phyloP scores from a whole-genome alignment of 2,797 vertebrate species.

The Lepus townsendii region DNA sequence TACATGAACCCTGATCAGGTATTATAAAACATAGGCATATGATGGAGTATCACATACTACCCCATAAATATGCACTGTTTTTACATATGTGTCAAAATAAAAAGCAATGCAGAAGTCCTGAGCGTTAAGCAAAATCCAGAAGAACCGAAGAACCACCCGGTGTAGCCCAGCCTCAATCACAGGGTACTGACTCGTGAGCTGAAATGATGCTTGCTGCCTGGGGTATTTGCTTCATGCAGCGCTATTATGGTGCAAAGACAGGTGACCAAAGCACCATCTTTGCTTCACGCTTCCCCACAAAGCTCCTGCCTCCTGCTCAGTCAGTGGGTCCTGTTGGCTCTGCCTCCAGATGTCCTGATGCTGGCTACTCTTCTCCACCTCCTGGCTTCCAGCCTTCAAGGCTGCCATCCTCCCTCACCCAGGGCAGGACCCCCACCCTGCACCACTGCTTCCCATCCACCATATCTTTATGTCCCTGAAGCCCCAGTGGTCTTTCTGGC shows the following conservation, averaged over 20 bases:
- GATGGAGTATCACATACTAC: too few species aligned
- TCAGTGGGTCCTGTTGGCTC: neutral
- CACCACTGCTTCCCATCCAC: neutral
- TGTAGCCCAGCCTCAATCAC: neutral
- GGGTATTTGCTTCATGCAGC: neutral
- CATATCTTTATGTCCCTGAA: fast-evolving
- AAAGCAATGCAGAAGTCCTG: too few species aligned
- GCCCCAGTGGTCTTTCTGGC: neutral
- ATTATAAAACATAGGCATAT: too few species aligned
- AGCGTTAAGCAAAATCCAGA: too few species aligned
- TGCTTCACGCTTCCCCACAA: neutral
- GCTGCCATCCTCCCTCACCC: neutral
- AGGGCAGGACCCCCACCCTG: too few species aligned
- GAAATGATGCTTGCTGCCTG: neutral
- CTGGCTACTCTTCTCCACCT: too few species aligned
- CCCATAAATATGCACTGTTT: too few species aligned
- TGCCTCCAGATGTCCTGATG: neutral
- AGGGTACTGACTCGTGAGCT: neutral
- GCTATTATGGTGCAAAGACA: neutral
- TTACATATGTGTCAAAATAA: too few species aligned
- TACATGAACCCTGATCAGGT: too few species aligned
- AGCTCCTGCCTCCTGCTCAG: neutral
- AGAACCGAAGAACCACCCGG: neutral
- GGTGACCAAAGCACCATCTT: too few species aligned
- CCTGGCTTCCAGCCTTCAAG: neutral